These are phyloP conservation scores for Epiblema foenella DNA, from an alignment of 2,888 invertebrate genomes.

Conservation along the genomic window DNA sequence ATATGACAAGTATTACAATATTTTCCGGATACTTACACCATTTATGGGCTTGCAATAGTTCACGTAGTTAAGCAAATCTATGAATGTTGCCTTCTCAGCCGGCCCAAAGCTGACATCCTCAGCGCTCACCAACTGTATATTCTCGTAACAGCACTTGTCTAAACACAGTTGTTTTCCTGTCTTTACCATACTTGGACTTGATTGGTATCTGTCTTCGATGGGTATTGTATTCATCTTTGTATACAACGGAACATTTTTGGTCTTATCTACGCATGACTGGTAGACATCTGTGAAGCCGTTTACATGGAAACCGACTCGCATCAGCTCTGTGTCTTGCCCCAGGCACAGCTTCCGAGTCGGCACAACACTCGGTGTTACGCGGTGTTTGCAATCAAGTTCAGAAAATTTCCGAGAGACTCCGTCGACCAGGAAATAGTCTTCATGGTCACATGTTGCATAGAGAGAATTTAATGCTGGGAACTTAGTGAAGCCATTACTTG, in stretches of 20 bases:
- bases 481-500: constrained; percentile 22
- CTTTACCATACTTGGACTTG: background rate
- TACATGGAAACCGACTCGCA: constrained; percentile 17
- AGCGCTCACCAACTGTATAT: constrained; percentile 49
- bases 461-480: constrained; percentile 13
- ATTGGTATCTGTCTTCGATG: background rate
- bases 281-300: constrained; percentile 29
- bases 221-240: constrained; percentile 21
- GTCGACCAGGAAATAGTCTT: constrained; percentile 24
- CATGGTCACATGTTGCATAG: constrained; percentile 28
- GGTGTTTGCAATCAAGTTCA: constrained; percentile 19
- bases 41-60: constrained; percentile 43
- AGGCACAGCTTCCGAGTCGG: constrained; percentile 8
- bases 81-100: constrained; percentile 49
- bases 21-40: background rate
- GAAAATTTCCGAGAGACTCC: constrained; percentile 17
- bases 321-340: constrained; percentile 20
- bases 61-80: constrained; percentile 51
- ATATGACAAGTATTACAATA: too few species aligned
- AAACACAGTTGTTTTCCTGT: constrained; percentile 52
- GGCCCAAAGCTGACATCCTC: constrained; percentile 49
- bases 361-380: background rate
- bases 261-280: constrained; percentile 28
- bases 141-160: constrained; percentile 50
- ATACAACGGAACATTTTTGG: constrained; percentile 23